Percentiles rank a stretch among this genome's conserved stretches.
phyloP scores from a whole-genome alignment of 2,113 vertebrate genomes.

The Ctenodactylus gundi region DNA sequence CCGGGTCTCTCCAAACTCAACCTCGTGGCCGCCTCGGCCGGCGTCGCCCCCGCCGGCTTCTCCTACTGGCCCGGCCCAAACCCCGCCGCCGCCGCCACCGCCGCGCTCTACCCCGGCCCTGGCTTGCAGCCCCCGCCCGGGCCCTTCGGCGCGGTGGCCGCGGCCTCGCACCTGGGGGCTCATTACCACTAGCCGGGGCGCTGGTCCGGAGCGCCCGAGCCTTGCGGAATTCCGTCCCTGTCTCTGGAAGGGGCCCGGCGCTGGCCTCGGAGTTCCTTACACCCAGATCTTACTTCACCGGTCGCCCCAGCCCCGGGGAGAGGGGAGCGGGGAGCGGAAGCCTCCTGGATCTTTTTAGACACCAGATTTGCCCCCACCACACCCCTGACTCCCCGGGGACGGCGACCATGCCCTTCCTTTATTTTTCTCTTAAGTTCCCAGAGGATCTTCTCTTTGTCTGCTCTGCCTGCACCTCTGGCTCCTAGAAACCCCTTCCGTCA shows the following conservation, averaged over 20 bases:
- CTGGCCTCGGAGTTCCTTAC: background rate
- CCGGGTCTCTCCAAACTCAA: slow-evolving; percentile 97
- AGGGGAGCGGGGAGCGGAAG: background rate
- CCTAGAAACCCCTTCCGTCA: background rate
- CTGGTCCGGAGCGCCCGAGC: background rate
- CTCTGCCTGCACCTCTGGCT: background rate
- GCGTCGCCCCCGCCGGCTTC: slow-evolving; percentile 92
- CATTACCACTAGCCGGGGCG: slow-evolving; percentile 91
- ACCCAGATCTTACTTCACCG: background rate
- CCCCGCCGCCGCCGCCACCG: slow-evolving; percentile 87
- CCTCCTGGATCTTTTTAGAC: background rate
- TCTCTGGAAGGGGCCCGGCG: background rate
- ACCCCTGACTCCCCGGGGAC: background rate
- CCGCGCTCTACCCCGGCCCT: slow-evolving; percentile 91
- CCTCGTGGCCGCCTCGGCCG: slow-evolving; percentile 89
- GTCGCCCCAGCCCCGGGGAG: background rate
- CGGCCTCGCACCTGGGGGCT: slow-evolving; percentile 92
- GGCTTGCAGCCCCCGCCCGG: slow-evolving; percentile 90
- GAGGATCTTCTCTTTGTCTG: background rate
- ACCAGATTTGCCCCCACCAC: background rate
- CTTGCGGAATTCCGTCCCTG: background rate
- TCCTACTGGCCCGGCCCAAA: slow-evolving; percentile 95
- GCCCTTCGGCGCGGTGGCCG: slow-evolving; percentile 90
- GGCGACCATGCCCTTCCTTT: background rate
- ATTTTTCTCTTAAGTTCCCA: background rate